These are phyloP conservation scores for Hydrolagus colliei DNA, from an alignment of 2,797 vertebrate genomes.

Conservation along the genomic window DNA sequence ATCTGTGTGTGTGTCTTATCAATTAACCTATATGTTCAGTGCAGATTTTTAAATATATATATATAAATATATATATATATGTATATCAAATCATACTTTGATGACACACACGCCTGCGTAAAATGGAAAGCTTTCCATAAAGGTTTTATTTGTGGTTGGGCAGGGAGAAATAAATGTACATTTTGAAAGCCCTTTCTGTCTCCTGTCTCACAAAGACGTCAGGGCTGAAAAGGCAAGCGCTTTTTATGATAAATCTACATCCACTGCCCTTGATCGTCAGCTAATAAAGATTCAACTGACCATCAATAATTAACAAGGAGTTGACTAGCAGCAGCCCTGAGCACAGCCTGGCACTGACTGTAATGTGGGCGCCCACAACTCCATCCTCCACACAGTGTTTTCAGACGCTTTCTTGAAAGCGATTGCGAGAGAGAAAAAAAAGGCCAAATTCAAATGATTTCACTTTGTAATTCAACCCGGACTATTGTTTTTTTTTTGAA, in stretches of 20 bases:
- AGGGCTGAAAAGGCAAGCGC: not conserved
- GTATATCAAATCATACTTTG: too few species aligned
- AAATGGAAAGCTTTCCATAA: not conserved
- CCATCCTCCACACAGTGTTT: too few species aligned
- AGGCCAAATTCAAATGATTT: not conserved
- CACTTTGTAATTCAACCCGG: not conserved
- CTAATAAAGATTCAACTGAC: constrained; percentile 9
- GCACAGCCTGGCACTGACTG: not conserved
- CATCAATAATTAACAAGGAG: constrained; percentile 12
- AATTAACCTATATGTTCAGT: not conserved
- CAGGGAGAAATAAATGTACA: not conserved
- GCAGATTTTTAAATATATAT: not conserved
- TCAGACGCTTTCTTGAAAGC: too few species aligned
- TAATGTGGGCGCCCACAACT: too few species aligned
- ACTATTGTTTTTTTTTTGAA: too few species aligned
- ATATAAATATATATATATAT: too few species aligned
- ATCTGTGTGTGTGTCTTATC: not conserved
- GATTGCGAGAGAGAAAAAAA: too few species aligned
- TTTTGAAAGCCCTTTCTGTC: too few species aligned
- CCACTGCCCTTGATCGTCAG: not conserved
- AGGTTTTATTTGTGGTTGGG: not conserved
- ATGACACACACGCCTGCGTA: not conserved
- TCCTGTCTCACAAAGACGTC: not conserved
- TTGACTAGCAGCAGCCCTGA: not conserved
- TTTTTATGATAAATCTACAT: constrained; percentile 1